Percentiles rank a stretch among this genome's conserved stretches.
Conservation (phyloP, 2,888 invertebrate genomes). For the Cheilosia grossa region DNA sequence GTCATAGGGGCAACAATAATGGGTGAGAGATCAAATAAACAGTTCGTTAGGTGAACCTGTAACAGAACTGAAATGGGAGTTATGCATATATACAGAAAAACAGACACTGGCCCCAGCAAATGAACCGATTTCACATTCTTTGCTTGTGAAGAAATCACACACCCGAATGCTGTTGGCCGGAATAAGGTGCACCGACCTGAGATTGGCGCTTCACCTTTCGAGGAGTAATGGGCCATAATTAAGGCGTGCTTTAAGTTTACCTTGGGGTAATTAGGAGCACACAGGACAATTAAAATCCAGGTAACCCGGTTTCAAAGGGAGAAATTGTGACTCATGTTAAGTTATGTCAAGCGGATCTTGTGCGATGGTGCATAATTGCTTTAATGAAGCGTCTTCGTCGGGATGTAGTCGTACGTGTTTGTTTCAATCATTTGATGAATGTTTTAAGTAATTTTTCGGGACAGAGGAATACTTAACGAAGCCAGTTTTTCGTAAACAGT, state of each 20-base stretch:
- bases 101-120: neutral
- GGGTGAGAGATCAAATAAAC: constrained; percentile 69
- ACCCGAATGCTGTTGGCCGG: constrained; percentile 3
- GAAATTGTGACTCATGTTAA: too few relatives aligned
- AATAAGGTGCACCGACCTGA: constrained; percentile 41
- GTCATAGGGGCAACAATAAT: constrained; percentile 52
- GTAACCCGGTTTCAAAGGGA: neutral
- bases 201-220: neutral
- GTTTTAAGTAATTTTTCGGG: too few relatives aligned
- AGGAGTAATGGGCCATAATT: constrained; percentile 29
- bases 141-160: constrained; percentile 1
- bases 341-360: too few relatives aligned
- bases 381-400: too few relatives aligned
- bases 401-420: too few relatives aligned
- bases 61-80: constrained; percentile 32
- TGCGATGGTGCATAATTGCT: too few relatives aligned
- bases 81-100: neutral
- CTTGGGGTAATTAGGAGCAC: constrained; percentile 28
- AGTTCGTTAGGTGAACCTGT: constrained; percentile 63
- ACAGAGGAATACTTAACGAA: too few relatives aligned
- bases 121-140: constrained; percentile 16
- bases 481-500: too few relatives aligned
- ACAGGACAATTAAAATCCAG: constrained; percentile 29
- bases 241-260: constrained; percentile 3
- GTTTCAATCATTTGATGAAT: too few relatives aligned